Percentiles rank a stretch among this genome's conserved stretches.
Conservation (phyloP, 2,888 invertebrate species). For the Cordylochernes scorpioides region DNA sequence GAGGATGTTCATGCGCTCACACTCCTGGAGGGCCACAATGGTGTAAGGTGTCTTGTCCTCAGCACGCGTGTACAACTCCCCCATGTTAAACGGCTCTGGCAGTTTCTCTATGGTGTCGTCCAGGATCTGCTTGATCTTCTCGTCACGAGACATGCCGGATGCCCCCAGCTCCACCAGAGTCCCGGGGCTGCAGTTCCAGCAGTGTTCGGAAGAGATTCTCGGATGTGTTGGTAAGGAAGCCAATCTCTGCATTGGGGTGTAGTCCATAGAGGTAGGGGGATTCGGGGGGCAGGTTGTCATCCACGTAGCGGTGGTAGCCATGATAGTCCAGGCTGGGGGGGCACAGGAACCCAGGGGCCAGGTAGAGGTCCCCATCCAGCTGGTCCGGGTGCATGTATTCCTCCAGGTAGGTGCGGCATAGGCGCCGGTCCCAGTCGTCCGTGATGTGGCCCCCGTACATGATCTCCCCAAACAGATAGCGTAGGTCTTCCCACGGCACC, state of each 20-base stretch:
- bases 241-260: conserved; percentile 89
- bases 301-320: conserved; percentile 76
- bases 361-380: conserved; percentile 69
- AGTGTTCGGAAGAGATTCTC: conserved; percentile 76
- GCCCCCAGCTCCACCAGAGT: conserved; percentile 59
- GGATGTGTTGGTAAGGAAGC: conserved; percentile 71
- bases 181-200: conserved; percentile 87
- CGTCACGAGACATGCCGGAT: no score
- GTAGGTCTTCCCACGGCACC: conserved; percentile 84
- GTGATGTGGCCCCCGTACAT: conserved; percentile 97
- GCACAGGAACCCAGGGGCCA: conserved; percentile 72
- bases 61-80: conserved; percentile 74
- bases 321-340: conserved; percentile 76
- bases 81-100: conserved; percentile 85
- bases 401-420: conserved; percentile 50
- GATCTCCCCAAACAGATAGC: conserved; percentile 86
- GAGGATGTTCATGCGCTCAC: conserved; percentile 78
- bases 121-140: conserved; percentile 75
- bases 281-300: conserved; percentile 70
- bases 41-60: conserved; percentile 89
- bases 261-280: conserved; percentile 78
- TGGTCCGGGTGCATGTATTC: conserved; percentile 72
- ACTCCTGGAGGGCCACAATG: conserved; percentile 56
- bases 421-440: conserved; percentile 77
- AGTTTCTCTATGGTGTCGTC: conserved; percentile 84